Percentiles rank a stretch among this genome's conserved stretches.
phyloP scores from a whole-genome alignment of 2,888 invertebrate species.

The Aphodius granarius region DNA sequence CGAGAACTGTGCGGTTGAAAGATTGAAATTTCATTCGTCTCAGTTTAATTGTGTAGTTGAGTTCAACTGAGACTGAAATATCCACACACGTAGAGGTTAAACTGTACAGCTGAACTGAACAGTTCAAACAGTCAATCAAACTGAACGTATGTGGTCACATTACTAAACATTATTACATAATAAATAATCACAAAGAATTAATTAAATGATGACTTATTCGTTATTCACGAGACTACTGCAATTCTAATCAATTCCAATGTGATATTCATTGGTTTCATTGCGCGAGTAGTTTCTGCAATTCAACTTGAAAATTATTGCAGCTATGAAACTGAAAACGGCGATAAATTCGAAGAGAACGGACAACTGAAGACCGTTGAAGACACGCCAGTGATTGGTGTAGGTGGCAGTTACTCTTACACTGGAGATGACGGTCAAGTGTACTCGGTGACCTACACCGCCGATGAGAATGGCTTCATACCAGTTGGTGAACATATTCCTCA shows the following conservation, averaged over 20 bases:
- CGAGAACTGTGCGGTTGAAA: no score
- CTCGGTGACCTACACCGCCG: constrained; percentile 3
- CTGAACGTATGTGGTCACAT: no score
- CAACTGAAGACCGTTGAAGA: neutral
- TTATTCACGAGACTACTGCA: neutral
- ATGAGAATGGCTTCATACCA: constrained; percentile 5
- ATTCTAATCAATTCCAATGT: neutral
- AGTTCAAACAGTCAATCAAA: no score
- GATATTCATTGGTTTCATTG: neutral
- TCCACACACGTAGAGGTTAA: no score
- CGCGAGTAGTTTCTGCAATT: neutral
- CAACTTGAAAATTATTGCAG: neutral
- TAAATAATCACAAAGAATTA: no score
- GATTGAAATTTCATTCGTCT: no score
- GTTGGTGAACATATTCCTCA: neutral
- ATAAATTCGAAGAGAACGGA: neutral
- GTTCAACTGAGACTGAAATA: no score
- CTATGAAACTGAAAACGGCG: neutral
- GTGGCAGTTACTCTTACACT: neutral
- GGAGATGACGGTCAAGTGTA: neutral
- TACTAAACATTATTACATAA: no score
- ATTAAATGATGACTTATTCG: no score
- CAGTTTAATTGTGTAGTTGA: no score
- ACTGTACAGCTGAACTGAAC: no score
- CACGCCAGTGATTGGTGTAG: neutral